Base-by-base conservation (phyloP, 2,113 vertebrate genomes). In the Odobenus rosmarus region DNA sequence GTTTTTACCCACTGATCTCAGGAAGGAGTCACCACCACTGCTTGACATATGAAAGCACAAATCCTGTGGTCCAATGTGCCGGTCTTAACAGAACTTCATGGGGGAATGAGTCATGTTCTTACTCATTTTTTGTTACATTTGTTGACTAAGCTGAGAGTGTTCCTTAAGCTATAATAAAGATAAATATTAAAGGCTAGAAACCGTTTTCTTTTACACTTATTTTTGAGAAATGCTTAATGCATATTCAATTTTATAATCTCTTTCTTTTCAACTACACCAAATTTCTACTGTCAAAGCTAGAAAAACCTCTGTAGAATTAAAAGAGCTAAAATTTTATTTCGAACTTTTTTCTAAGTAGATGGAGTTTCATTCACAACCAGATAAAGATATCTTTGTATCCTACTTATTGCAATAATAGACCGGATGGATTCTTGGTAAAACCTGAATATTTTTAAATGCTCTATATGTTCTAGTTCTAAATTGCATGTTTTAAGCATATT, bases 401-500 rank as follows among this genome's bases (percentile, higher is more conserved):
- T 98, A 98, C 94, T 96, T 97, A 98, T 97, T 98, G 97, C 97
- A 97, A 98, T 98, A 98, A 98, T 98, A 98, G 96, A 98, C 97
- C 95, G 96, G 97, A 98, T 97, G 96, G 96, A 98, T 98, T 98
- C 98, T 97, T 98, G 97, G 95, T 98, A 95, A 97, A 97, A 98
- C 97, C 89, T 98, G 98, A 97, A 97, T 98, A 98, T 98, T 98
- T 98, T 98, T 97, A 98, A 98, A 95, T 98, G 97, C 97, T 97
- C 97, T 98, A 97, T 97, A 97, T 98, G 97, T 98, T 98, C 98
- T 97, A 97, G 96, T 93, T 97, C 98, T 97, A 98, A 98, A 98
- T 98, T 98, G 98, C 96, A 97, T 98, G 98, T 97, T 98, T 98
- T 97, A 98, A 97, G 97, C 97, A 98, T 98, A 98, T 98, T 97